phyloP scores from a whole-genome alignment of 2,113 vertebrate species.

The Rhombomys opimus region DNA sequence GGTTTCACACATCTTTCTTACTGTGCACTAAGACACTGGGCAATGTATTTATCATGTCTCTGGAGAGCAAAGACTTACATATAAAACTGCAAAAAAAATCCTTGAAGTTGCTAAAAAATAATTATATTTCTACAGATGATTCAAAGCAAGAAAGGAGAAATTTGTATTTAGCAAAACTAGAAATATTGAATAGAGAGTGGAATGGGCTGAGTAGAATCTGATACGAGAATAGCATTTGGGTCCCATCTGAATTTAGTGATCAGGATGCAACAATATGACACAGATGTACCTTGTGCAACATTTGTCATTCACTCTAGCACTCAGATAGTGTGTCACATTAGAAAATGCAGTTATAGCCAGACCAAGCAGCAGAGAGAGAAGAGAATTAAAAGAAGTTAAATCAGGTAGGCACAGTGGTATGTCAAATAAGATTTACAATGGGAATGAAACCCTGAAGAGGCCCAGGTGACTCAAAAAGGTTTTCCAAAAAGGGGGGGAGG shows the following conservation, averaged over 20 bases:
- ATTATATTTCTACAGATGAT: conserved; percentile 55
- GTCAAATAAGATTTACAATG: conserved; percentile 36
- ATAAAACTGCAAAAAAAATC: conserved; percentile 68
- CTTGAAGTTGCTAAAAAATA: conserved; percentile 75
- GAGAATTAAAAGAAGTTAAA: conserved; percentile 71
- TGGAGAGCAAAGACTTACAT: conserved; percentile 47
- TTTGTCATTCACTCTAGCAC: conserved; percentile 64
- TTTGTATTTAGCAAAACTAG: conserved; percentile 65
- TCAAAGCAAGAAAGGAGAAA: conserved; percentile 65
- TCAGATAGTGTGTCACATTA: conserved; percentile 56
- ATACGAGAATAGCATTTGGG: conserved; percentile 59
- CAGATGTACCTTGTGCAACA: conserved; percentile 17
- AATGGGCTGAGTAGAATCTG: conserved; percentile 51
- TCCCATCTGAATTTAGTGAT: conserved; percentile 69
- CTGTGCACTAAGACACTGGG: conserved; percentile 26
- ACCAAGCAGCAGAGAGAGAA: conserved; percentile 47
- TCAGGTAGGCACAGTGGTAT: neutral
- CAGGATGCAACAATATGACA: neutral
- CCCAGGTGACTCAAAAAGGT: neutral
- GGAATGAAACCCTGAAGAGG: neutral
- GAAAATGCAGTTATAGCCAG: conserved; percentile 35
- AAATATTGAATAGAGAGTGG: conserved; percentile 56
- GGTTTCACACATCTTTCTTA: conserved; percentile 66
- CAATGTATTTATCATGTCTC: conserved; percentile 60
- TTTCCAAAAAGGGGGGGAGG: neutral